Evolutionary conservation across 2,797 vertebrate genomes (phyloP), one percentile per base, ranked within the genome.

Genomic region (Diceros bicornis): DNA sequence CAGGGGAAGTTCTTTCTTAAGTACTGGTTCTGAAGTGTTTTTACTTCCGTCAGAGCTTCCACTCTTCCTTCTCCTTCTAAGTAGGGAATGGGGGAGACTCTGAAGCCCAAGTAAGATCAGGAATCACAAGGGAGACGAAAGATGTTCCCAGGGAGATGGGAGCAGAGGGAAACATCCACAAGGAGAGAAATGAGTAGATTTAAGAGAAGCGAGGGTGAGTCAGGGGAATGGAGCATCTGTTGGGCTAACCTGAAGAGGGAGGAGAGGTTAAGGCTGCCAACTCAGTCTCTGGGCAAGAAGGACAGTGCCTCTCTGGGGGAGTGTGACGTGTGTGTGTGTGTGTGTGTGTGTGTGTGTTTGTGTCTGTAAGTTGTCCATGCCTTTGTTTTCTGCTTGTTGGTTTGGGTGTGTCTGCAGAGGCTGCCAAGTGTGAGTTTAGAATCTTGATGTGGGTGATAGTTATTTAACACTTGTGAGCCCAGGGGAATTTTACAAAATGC

Each of bases 401-500:
- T 72, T 47, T 59, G 29, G 1, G 13, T 75, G 0, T 82, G 8
- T 75, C 68, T 82, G 1, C 23, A 77, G 32, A 87, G 57, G 14
- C n/a, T 86, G 12, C 47, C 68, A 92, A 81, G 27, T 79, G 3
- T 34, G n/a, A 32, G 12, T 47, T 61, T 85, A 78, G 27, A 69
- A 77, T 37, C 10, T 32, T 47, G 25, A 61, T 89, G 21, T 10
- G 57, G 6, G 3, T 94, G 34, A 90, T 10, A 23, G 78, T 52
- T 92, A 84, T 47, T 89, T 57, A 62, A 81, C 21, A 55, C 87
- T 47, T 23, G 2, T 75, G 52, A 92, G 12, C 32, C 44, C 55
- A 23, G 6, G 9, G 37, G 5, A 34, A 7, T 62, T 92, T 96
- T 55, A 59, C 66, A 96, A 91, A 97, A 74, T 92, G 17, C 14